phyloP scores from a whole-genome alignment of 2,113 vertebrate genomes.

The Myrmecobius fasciatus region DNA sequence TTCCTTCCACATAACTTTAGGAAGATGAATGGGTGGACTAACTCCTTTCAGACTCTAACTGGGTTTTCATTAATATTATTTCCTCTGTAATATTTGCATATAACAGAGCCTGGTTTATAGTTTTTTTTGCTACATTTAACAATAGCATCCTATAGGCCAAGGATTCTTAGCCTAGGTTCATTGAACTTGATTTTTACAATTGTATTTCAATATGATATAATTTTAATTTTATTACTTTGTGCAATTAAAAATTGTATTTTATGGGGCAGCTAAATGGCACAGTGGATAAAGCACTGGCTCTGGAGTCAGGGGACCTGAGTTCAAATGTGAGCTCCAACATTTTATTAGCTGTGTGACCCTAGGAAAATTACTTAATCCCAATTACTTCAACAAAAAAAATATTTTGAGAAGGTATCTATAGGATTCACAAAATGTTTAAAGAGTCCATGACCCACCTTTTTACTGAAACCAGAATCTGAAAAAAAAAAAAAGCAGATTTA shows the following conservation, averaged over 20 bases:
- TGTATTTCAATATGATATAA: neutral
- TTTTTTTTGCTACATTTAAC: neutral
- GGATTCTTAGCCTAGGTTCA: neutral
- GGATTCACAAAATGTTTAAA: neutral
- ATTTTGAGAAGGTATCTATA: neutral
- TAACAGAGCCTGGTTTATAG: neutral
- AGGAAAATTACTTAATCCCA: no score
- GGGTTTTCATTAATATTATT: neutral
- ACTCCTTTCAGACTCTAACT: neutral
- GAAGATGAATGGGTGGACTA: neutral
- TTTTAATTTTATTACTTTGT: no score
- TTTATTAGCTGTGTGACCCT: no score
- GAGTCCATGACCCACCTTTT: neutral
- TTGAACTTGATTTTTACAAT: neutral
- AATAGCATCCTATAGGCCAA: neutral
- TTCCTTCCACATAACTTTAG: neutral
- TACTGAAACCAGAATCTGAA: neutral
- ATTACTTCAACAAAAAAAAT: no score
- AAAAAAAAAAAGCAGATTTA: neutral
- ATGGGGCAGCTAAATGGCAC: no score
- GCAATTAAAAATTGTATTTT: no score
- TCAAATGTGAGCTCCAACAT: no score
- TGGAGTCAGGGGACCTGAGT: no score
- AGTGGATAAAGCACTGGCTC: no score
- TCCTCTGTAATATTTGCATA: neutral